Evolutionary conservation across 2,797 vertebrate species (phyloP), one percentile per base, ranked within the genome.

Genomic region (Takifugu ocellatus): DNA sequence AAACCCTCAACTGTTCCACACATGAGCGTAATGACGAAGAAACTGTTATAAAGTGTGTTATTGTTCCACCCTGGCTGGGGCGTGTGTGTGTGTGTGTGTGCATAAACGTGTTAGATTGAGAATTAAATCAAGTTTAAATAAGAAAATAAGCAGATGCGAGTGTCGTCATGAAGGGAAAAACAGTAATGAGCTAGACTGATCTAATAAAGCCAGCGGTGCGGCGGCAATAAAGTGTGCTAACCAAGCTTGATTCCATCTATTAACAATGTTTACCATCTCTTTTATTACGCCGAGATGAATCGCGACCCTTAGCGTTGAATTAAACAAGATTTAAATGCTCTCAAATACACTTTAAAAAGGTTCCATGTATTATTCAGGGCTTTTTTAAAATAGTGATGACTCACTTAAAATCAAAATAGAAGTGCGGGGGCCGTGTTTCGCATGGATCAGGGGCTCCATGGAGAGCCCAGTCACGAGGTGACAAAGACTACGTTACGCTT

Each of bases 71-170:
- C 36, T 33, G 67, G 12, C 5, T 14, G 25, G 49, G n/a, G 26
- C 66, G 12, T 47, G 33, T 76, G 51, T 69, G 55, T 49, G 21
- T 2, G 21, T 24, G 24, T 12, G 53, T 52, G 25, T 42, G 57
- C 61, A 44, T 88, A 87, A 88, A 87, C 67, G 46, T 58, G 62
- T 89, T 86, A 86, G 58, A 61, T 58, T 51, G 55, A 68, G 81
- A 87, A 89, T 88, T 75, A 85, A 89, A 86, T 81, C 65, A 63
- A 54, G 67, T 87, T 87, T 83, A 88, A 87, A 87, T 77, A 67
- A 84, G 75, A 82, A 84, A 87, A 75, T 78, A 88, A 87, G 85
- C 83, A 87, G 78, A 83, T 81, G 81, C 61, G 69, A 75, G 64
- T 66, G 63, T 70, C 52, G 63, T 64, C 64, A 71, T 85, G 82